Evolutionary conservation across 2,888 invertebrate genomes (phyloP).

Genomic region (Andrena chrysosceles): DNA sequence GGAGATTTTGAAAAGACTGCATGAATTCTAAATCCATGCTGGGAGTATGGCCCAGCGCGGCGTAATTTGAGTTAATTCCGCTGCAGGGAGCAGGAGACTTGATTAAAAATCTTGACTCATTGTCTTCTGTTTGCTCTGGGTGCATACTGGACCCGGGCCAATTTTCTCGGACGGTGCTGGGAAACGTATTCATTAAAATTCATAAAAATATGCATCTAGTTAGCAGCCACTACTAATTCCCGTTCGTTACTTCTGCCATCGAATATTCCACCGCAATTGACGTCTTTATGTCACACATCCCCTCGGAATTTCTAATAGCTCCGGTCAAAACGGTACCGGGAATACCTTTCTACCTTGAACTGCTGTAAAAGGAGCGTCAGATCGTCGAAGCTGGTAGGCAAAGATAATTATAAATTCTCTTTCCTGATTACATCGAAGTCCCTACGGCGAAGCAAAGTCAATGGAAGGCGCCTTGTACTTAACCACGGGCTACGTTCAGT

Average conservation of each 20-base stretch:
- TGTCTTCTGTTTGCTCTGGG: constrained; percentile 83
- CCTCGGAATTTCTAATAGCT: constrained; percentile 6
- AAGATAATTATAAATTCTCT: constrained; percentile 83
- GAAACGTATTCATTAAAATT: constrained; percentile 77
- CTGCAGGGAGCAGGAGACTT: constrained; percentile 81
- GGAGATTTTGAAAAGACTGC: constrained; percentile 80
- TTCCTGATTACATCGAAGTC: constrained; percentile 77
- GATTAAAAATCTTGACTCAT: constrained; percentile 83
- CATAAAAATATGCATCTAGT: constrained; percentile 72
- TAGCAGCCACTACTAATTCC: constrained; percentile 31
- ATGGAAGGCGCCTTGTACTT: constrained; percentile 78
- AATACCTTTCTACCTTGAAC: not conserved
- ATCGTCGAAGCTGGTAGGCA: constrained; percentile 39
- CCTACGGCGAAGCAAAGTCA: constrained; percentile 77
- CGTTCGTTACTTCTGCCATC: constrained; percentile 37
- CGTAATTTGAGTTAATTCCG: constrained; percentile 84
- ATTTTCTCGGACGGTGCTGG: constrained; percentile 73
- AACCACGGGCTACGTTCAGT: constrained; percentile 57
- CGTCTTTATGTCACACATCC: constrained; percentile 1
- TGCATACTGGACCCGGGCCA: constrained; percentile 79
- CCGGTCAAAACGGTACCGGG: constrained; percentile 9
- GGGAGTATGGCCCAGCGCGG: constrained; percentile 78
- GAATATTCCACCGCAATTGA: constrained; percentile 38
- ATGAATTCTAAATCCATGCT: constrained; percentile 82
- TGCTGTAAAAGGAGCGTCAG: constrained; percentile 8